Evolutionary conservation across 2,888 invertebrate genomes (phyloP).

Genomic region (Drosophila longiperda): DNA sequence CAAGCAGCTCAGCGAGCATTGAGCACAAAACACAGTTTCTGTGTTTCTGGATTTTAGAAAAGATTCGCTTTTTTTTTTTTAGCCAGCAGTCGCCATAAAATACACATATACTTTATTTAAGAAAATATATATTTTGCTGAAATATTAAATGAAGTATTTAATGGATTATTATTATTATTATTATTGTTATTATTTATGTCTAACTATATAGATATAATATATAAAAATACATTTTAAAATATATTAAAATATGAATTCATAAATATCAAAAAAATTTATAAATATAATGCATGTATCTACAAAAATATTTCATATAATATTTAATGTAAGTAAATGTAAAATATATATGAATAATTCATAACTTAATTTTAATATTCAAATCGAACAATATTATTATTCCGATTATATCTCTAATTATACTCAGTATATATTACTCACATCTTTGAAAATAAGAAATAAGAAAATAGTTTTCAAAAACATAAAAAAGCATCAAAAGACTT

Average conservation of each 20-base stretch:
- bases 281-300: neutral
- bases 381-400: neutral
- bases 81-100: slow-evolving; percentile 3
- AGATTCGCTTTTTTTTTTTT: slow-evolving; percentile 7
- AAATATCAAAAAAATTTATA: neutral
- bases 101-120: neutral
- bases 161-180: neutral
- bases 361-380: neutral
- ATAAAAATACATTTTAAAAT: neutral
- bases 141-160: neutral
- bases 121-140: neutral
- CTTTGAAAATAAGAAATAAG: too few species aligned
- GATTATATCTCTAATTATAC: neutral
- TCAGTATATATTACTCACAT: too few species aligned
- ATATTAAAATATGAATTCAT: neutral
- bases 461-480: neutral
- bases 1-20: slow-evolving; percentile 25
- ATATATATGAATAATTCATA: neutral
- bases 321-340: neutral
- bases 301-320: neutral
- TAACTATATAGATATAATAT: neutral
- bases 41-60: neutral
- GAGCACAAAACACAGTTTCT: neutral
- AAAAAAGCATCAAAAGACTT: neutral
- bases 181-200: neutral